A percentile compares a stretch with the other conserved stretches of the same genome.
Evolutionary conservation across 2,888 invertebrate genomes (phyloP).

Genomic region (Nomada lathburiana): DNA sequence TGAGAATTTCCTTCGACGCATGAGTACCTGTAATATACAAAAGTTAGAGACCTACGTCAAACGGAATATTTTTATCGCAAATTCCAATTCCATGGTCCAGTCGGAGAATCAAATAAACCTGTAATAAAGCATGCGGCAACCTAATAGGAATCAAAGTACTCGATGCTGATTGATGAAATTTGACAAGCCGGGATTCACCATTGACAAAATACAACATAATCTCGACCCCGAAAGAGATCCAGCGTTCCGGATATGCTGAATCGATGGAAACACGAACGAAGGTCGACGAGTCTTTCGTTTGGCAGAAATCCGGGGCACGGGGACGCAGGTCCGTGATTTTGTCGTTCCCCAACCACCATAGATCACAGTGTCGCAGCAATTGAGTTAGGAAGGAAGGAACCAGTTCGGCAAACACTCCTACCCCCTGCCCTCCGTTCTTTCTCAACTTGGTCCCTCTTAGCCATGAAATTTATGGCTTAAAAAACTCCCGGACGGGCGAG

Average conservation of each 20-base stretch:
- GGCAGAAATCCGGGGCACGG: slow-evolving; percentile 78
- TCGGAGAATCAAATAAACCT: neutral
- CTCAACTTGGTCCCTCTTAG: slow-evolving; percentile 56
- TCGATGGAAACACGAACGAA: slow-evolving; percentile 49
- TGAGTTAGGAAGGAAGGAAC: slow-evolving; percentile 85
- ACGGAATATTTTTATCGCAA: too few species aligned
- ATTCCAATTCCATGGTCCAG: too few species aligned
- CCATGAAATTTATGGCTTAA: slow-evolving; percentile 83
- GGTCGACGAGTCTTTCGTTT: slow-evolving; percentile 46
- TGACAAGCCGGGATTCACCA: neutral
- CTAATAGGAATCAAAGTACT: neutral
- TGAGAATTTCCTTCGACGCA: too few species aligned
- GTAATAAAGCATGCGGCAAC: neutral
- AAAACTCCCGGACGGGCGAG: slow-evolving; percentile 81
- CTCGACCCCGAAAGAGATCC: neutral
- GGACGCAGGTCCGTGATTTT: slow-evolving; percentile 77
- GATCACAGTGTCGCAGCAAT: slow-evolving; percentile 83
- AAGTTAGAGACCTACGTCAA: too few species aligned
- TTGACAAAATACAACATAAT: slow-evolving; percentile 25
- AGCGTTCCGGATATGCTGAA: slow-evolving; percentile 43
- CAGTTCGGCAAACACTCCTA: slow-evolving; percentile 84
- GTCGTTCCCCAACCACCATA: slow-evolving; percentile 78
- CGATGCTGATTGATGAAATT: neutral
- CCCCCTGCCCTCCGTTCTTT: slow-evolving; percentile 38
- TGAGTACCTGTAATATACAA: too few species aligned